A percentile compares a stretch with the other conserved stretches of the same genome.
Conservation (phyloP, 2,113 vertebrate genomes). For the Coryphaenoides rupestris region DNA sequence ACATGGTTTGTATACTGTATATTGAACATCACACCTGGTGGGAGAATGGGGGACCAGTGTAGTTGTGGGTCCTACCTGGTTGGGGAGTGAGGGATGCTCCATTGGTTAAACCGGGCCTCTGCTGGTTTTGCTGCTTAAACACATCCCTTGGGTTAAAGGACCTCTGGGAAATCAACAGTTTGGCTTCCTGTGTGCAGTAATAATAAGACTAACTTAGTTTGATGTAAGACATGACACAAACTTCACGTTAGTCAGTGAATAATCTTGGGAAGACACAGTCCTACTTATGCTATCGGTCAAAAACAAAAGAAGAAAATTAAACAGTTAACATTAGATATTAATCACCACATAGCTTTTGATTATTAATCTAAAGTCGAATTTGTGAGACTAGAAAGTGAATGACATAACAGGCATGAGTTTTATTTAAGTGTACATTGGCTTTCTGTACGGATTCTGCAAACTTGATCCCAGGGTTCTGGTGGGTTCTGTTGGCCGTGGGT, state of each 20-base stretch:
- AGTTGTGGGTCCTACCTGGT: conserved; percentile 68
- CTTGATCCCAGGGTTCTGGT: conserved; percentile 44
- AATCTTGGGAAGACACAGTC: too few species aligned
- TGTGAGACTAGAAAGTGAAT: too few species aligned
- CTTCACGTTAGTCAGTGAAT: too few species aligned
- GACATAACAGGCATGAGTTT: too few species aligned
- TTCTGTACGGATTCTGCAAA: conserved; percentile 73
- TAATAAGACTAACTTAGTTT: not conserved
- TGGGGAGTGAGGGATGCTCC: conserved; percentile 26
- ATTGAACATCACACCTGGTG: too few species aligned
- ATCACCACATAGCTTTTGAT: too few species aligned
- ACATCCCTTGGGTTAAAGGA: conserved; percentile 80
- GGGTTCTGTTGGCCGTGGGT: conserved; percentile 25
- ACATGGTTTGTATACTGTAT: not conserved
- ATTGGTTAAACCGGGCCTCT: conserved; percentile 38
- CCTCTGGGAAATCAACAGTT: conserved; percentile 71
- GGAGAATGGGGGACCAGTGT: not conserved
- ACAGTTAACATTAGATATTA: too few species aligned
- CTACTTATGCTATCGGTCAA: too few species aligned
- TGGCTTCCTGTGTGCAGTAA: conserved; percentile 70
- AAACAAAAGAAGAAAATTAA: too few species aligned
- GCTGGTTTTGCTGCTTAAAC: conserved; percentile 80
- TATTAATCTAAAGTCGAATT: too few species aligned
- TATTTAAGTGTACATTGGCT: conserved; percentile 64
- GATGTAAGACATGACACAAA: not conserved